Evolutionary conservation across 2,888 invertebrate species (phyloP).

Genomic region (Drosophila recens): DNA sequence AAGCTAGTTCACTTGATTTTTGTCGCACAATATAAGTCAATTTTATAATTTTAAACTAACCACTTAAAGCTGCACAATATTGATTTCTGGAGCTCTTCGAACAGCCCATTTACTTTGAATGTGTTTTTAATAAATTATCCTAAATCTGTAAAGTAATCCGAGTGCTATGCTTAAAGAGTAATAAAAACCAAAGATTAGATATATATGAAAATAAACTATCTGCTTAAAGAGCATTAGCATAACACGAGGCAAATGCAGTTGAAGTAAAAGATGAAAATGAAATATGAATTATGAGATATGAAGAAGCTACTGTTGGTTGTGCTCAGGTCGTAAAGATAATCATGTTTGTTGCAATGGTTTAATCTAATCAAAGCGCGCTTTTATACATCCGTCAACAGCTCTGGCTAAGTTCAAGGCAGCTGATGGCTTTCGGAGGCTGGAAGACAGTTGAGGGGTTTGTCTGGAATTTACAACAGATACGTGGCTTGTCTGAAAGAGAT

Average conservation of each 20-base stretch:
- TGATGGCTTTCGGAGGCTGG: neutral
- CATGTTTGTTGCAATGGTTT: conserved; percentile 13
- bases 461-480: conserved; percentile 16
- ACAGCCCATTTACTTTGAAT: neutral
- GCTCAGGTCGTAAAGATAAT: conserved; percentile 7
- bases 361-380: conserved; percentile 48
- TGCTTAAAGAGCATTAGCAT: conserved; percentile 2
- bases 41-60: conserved; percentile 1
- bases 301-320: conserved; percentile 7
- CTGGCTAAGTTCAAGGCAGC: conserved; percentile 42
- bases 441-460: conserved; percentile 19
- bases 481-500: conserved; percentile 20
- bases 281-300: neutral
- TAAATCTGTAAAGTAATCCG: neutral
- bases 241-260: conserved; percentile 1
- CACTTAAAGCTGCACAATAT: conserved; percentile 18
- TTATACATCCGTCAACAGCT: conserved; percentile 2
- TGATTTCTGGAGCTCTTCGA: conserved; percentile 14
- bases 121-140: neutral
- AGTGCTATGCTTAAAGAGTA: neutral
- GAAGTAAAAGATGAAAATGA: neutral
- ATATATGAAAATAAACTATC: neutral
- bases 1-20: too few species aligned
- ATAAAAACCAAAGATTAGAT: conserved; percentile 3
- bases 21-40: too few species aligned